Evolutionary conservation across 2,888 invertebrate species (phyloP).

Genomic region (Euplexia lucipara): DNA sequence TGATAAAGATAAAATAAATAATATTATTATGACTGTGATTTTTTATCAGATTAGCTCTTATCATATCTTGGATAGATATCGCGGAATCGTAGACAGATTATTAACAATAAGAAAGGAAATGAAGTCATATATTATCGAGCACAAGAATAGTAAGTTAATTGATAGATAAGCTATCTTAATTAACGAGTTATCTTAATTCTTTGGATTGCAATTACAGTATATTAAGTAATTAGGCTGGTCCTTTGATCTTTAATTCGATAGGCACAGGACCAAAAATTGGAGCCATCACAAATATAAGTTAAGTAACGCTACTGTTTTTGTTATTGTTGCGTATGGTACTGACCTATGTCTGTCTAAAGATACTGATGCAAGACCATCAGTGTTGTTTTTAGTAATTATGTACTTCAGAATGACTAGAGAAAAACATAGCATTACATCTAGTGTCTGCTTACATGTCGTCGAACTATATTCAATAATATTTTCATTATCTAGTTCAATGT

Average conservation of each 20-base stretch:
- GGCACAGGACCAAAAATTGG: not conserved
- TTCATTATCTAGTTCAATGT: slow-evolving; percentile 16
- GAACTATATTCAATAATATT: slow-evolving; percentile 45
- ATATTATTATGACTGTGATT: slow-evolving; percentile 11
- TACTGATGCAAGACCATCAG: slow-evolving; percentile 37
- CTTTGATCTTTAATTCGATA: not conserved
- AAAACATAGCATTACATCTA: slow-evolving; percentile 25
- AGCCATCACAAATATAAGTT: not conserved
- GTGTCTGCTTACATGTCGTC: slow-evolving; percentile 7
- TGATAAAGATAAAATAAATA: no score
- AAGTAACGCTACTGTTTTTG: not conserved
- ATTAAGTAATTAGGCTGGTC: not conserved
- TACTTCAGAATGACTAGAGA: slow-evolving; percentile 4
- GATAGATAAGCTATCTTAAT: not conserved
- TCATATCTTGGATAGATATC: slow-evolving; percentile 21
- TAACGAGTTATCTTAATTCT: slow-evolving; percentile 7
- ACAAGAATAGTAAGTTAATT: not conserved
- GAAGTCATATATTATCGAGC: slow-evolving; percentile 3
- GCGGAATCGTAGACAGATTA: slow-evolving; percentile 8
- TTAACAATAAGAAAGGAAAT: slow-evolving; percentile 13
- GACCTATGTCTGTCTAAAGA: not conserved
- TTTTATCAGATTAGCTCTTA: slow-evolving; percentile 25
- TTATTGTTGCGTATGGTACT: slow-evolving; percentile 3
- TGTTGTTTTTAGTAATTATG: slow-evolving; percentile 25
- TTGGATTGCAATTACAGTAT: slow-evolving; percentile 2